Conservation (phyloP, 2,797 vertebrate species). For the Otolemur crassicaudatus region DNA sequence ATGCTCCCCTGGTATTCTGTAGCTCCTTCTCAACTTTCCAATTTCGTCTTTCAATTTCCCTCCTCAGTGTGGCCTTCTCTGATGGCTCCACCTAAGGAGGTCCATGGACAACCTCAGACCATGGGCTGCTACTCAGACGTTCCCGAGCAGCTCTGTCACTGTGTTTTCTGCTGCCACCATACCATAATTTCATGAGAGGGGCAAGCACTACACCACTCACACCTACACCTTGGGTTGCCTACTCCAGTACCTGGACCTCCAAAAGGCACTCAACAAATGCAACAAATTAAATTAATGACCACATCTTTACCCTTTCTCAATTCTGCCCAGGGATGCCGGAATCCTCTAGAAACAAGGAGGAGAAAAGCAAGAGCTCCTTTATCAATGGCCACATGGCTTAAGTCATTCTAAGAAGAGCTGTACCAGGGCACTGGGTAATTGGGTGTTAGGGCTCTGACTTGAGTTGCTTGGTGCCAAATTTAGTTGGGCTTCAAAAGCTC, state of each 20-base stretch:
- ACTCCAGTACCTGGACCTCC: background rate
- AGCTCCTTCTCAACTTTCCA: background rate
- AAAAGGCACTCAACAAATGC: background rate
- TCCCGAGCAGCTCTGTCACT: background rate
- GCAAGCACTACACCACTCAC: background rate
- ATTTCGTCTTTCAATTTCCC: background rate
- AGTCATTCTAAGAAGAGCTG: background rate
- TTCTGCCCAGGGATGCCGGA: background rate
- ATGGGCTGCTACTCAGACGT: background rate
- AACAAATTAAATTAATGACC: background rate
- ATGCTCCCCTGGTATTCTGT: background rate
- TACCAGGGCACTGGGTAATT: background rate
- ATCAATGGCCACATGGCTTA: background rate
- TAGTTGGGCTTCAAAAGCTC: background rate
- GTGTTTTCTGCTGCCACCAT: background rate
- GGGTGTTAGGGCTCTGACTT: background rate
- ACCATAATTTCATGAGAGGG: background rate
- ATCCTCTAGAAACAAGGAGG: background rate
- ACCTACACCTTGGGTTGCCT: background rate
- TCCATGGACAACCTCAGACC: background rate
- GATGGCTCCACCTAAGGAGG: background rate
- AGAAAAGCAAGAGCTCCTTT: background rate
- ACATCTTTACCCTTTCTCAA: background rate
- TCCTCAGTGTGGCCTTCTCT: background rate
- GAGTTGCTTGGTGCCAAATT: background rate